A percentile compares a stretch with the other conserved stretches of the same genome.
These are phyloP conservation scores for Lithophane socia DNA, from an alignment of 2,888 invertebrate species.

Conservation along the genomic window DNA sequence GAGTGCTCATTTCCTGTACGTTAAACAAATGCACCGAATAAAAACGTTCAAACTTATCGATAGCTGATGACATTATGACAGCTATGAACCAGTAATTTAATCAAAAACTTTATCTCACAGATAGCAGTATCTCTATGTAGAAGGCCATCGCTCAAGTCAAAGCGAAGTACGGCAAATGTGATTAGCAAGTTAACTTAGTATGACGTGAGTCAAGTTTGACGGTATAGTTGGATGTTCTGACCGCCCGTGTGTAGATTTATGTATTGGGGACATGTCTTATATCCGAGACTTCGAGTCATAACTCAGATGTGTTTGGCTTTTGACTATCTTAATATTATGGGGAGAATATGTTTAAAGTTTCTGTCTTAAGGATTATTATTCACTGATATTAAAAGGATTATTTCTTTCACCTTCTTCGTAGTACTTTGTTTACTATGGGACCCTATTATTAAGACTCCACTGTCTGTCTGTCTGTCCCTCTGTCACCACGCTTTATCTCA, in stretches of 20 bases:
- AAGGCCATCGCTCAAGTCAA: constrained; percentile 48
- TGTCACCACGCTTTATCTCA: too few relatives aligned
- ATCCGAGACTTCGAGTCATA: constrained; percentile 15
- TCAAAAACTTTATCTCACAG: constrained; percentile 21
- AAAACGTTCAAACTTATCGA: neutral
- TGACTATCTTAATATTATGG: constrained; percentile 12
- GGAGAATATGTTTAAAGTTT: constrained; percentile 3
- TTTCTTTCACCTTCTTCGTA: neutral
- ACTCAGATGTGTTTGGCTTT: constrained; percentile 28
- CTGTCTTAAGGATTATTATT: neutral
- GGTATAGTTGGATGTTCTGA: constrained; percentile 18
- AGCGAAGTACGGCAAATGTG: constrained; percentile 31
- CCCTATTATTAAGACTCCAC: too few relatives aligned
- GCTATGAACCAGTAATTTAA: constrained; percentile 21
- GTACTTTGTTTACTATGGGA: too few relatives aligned
- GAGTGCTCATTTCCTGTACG: too few relatives aligned
- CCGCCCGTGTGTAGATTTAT: constrained; percentile 40
- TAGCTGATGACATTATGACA: neutral
- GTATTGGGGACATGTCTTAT: constrained; percentile 25
- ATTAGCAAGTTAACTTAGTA: constrained; percentile 57
- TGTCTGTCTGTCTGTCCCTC: too few relatives aligned
- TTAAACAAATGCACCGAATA: too few relatives aligned
- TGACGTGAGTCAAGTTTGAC: constrained; percentile 22
- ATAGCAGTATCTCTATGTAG: constrained; percentile 38
- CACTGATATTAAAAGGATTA: neutral